Evolutionary conservation across 1,140 invertebrate species (phyloP).

Genomic region (Adelges cooleyi): DNA sequence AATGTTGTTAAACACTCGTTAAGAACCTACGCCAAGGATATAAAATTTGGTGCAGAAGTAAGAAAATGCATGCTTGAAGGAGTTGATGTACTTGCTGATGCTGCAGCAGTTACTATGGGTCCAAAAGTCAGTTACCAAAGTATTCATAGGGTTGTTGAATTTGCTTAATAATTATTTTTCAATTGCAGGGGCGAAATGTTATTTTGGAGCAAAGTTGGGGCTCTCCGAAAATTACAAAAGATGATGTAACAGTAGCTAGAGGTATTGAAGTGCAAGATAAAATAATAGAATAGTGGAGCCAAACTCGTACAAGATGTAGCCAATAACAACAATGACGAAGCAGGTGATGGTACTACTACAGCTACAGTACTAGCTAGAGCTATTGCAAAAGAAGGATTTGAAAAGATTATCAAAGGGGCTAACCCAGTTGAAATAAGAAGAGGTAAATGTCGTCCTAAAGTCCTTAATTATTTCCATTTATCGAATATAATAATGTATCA

Average conservation of each 20-base stretch:
- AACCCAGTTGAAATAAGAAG: slow-evolving; percentile 96
- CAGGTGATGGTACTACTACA: slow-evolving; percentile 97
- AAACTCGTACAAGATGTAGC: slow-evolving; percentile 98
- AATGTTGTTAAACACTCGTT: slow-evolving; percentile 38
- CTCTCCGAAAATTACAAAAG: slow-evolving; percentile 98
- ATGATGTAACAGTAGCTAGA: slow-evolving; percentile 99
- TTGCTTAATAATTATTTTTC: neutral
- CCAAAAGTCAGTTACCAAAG: slow-evolving; percentile 60
- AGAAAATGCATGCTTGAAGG: slow-evolving; percentile 93
- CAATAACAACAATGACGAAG: slow-evolving; percentile 99
- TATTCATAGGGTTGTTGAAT: neutral
- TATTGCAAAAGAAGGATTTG: slow-evolving; percentile 98
- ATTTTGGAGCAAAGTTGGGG: slow-evolving; percentile 99
- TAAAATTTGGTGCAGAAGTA: slow-evolving; percentile 94
- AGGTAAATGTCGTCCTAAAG: slow-evolving; percentile 42
- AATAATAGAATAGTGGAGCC: slow-evolving; percentile 98
- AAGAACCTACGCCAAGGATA: slow-evolving; percentile 82
- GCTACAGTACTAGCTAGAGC: slow-evolving; percentile 93
- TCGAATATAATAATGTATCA: too few species aligned
- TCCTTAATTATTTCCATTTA: too few species aligned
- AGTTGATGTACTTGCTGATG: slow-evolving; percentile 94
- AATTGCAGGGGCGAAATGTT: slow-evolving; percentile 81
- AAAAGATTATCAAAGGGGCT: slow-evolving; percentile 95
- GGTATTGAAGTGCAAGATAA: slow-evolving; percentile 97
- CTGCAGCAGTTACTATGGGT: slow-evolving; percentile 98